These are phyloP conservation scores for Papilio xuthus DNA, from an alignment of 1,140 invertebrate genomes.

Conservation along the genomic window DNA sequence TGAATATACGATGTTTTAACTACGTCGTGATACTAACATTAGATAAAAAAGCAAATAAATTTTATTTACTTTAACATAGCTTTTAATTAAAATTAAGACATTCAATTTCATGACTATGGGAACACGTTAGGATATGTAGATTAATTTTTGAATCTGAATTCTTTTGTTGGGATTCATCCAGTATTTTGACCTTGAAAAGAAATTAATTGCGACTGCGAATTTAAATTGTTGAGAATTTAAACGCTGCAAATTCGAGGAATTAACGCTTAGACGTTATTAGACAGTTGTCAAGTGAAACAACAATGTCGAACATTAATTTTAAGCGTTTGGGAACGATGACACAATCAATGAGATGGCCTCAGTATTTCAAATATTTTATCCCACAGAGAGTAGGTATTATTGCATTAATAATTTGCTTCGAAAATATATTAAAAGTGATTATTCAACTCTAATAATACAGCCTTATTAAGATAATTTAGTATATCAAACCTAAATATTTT, in stretches of 20 bases:
- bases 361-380: background rate
- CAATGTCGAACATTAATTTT: conserved; percentile 36
- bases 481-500: too few relatives aligned
- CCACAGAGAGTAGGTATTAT: background rate
- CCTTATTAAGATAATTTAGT: too few relatives aligned
- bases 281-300: conserved; percentile 37
- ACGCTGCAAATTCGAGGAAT: conserved; percentile 33
- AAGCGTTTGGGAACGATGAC: conserved; percentile 26
- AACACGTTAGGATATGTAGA: background rate
- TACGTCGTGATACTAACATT: too few relatives aligned
- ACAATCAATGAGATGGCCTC: conserved; percentile 1
- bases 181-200: conserved; percentile 28
- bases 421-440: too few relatives aligned
- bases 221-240: conserved; percentile 36
- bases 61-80: too few relatives aligned
- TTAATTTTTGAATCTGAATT: background rate
- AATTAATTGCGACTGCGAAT: conserved; percentile 28
- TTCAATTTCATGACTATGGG: too few relatives aligned
- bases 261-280: conserved; percentile 32
- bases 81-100: too few relatives aligned
- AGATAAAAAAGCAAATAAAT: too few relatives aligned
- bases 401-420: too few relatives aligned
- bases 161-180: background rate
- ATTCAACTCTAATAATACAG: too few relatives aligned
- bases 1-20: too few relatives aligned